Conservation (phyloP, 2,113 vertebrate species). For the Calypte anna region DNA sequence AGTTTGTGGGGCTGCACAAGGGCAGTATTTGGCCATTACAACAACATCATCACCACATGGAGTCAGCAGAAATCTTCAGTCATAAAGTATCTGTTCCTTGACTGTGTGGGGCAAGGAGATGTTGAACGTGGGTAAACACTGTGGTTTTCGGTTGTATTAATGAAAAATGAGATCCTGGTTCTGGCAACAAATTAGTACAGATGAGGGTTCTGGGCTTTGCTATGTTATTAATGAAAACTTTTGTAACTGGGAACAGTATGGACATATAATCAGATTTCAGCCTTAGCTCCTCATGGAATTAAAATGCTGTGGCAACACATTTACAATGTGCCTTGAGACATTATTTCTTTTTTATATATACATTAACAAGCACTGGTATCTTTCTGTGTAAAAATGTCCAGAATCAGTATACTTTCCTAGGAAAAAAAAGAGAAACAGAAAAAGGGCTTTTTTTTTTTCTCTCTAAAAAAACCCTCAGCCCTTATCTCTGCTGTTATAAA, state of each 20-base stretch:
- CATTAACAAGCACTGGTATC: neutral
- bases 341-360: neutral
- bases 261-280: neutral
- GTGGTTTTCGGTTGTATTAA: neutral
- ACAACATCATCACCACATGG: neutral
- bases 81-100: fast-evolving
- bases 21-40: neutral
- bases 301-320: neutral
- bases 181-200: neutral
- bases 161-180: neutral
- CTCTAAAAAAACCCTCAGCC: neutral
- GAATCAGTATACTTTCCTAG: neutral
- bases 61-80: neutral
- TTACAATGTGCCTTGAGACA: neutral
- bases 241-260: neutral
- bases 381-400: neutral
- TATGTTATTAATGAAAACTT: neutral
- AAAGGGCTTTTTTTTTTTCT: neutral
- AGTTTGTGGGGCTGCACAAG: neutral
- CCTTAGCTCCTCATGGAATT: neutral
- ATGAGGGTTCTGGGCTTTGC: neutral
- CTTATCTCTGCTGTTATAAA: neutral
- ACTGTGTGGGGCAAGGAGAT: neutral
- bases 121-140: neutral
- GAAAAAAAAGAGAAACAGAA: neutral